Evolutionary conservation across 92 coral and sea anemone genomes (phyloP).

Genomic region (Siderastrea siderea): DNA sequence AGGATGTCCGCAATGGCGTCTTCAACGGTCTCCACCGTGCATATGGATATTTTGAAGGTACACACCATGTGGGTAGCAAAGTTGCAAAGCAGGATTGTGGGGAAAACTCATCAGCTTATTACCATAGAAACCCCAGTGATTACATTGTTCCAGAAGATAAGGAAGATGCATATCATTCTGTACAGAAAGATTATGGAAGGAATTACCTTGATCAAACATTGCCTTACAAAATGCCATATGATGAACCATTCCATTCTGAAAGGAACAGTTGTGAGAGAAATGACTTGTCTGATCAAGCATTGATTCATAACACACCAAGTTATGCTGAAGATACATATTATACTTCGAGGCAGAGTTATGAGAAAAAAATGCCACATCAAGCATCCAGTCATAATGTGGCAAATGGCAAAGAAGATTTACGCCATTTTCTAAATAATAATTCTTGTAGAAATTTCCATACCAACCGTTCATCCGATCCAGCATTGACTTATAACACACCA

Average conservation of each 20-base stretch:
- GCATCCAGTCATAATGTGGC: background rate
- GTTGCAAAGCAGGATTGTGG: no score
- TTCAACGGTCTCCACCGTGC: background rate
- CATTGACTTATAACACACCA: background rate
- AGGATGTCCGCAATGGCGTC: background rate
- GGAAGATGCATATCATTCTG: background rate
- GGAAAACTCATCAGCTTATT: no score
- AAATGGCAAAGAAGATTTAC: background rate
- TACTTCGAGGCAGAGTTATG: background rate
- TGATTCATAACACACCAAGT: background rate
- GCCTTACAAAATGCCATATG: background rate
- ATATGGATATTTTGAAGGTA: background rate
- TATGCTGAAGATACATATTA: background rate
- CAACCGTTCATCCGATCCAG: background rate
- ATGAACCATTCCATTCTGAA: background rate
- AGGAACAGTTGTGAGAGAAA: background rate
- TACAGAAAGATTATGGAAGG: background rate
- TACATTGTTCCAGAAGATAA: background rate
- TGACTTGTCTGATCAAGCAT: background rate
- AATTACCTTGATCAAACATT: background rate
- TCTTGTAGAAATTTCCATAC: background rate
- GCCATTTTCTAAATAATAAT: no score
- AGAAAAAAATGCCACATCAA: background rate
- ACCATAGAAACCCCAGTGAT: background rate
- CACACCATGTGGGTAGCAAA: no score